A percentile compares a stretch with the other conserved stretches of the same genome.
These are phyloP conservation scores for Smutsia temminckii DNA, from an alignment of 2,797 vertebrate genomes.

Conservation along the genomic window DNA sequence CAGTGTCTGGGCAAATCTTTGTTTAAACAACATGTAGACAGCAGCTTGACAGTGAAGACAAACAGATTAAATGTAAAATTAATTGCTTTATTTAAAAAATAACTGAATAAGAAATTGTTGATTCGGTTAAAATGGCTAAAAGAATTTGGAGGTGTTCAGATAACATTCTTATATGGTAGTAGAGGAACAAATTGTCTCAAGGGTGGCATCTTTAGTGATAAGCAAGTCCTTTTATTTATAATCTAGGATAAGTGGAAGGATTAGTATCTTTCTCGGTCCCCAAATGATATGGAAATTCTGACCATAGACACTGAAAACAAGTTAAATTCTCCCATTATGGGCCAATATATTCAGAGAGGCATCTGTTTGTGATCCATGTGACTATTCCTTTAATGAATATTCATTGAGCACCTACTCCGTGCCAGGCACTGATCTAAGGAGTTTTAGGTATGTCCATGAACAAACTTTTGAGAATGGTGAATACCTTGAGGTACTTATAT, in stretches of 20 bases:
- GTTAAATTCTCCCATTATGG: background rate
- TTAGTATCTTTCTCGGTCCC: background rate
- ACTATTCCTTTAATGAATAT: background rate
- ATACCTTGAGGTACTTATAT: background rate
- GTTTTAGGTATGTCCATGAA: background rate
- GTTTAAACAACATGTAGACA: background rate
- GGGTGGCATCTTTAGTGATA: background rate
- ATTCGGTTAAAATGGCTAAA: background rate
- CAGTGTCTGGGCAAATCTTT: background rate
- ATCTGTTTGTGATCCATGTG: background rate
- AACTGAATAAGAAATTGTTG: background rate
- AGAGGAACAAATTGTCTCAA: background rate
- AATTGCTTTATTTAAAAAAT: background rate
- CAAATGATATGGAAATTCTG: background rate
- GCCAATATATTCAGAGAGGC: background rate
- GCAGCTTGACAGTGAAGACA: background rate
- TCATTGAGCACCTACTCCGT: background rate
- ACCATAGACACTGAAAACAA: background rate
- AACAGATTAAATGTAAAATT: slow-evolving; percentile 12
- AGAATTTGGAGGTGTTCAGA: slow-evolving; percentile 1
- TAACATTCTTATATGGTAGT: background rate
- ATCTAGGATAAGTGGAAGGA: background rate
- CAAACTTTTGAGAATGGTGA: background rate
- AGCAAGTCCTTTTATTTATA: background rate
- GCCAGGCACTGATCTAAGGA: background rate